Evolutionary conservation across 2,797 vertebrate species (phyloP), one percentile per base, ranked within the genome.

Genomic region (Megaceryle alcyon): DNA sequence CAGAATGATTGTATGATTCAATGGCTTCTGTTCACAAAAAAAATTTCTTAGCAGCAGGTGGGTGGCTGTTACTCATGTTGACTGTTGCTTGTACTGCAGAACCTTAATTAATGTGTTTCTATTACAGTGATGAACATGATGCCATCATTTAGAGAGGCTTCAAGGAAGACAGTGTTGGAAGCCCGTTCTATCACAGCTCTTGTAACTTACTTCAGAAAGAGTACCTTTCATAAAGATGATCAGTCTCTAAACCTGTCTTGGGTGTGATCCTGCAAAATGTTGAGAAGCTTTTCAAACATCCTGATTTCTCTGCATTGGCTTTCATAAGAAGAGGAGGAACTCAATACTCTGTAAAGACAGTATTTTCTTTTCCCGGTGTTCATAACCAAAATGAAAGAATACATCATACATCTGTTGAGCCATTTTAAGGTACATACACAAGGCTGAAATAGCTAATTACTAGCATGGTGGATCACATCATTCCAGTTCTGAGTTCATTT

Each of bases 61-160:
- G 4, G 10, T 56, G 59, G 25, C 59, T 79, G 11, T 82, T 82
- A 57, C 43, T 85, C 48, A 6, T 31, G 12, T 20, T 33, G 61
- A 16, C 29, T 78, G 49, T 76, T 91, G 37, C 48, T 81, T 71
- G 54, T 73, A 69, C 61, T 85, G 69, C 20, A 90, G 83, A 92
- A 61, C 22, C 8, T 61, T 96, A 88, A 97, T 83, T 83, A 49
- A 37, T 86, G 63, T 92, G 78, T 97, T 95, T 97, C 86, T 96
- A 1, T 98, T 98, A 48, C 97, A 98, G 98, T 28, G 98, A 98
- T 77, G 98, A 98, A 98, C 98, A 98, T 1, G 98, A 98, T 86
- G 98, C 98, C 79, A 98, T 98, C 96, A 98, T 98, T 96, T 98
- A 98, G 98, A 94, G 71, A 94, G 79, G 63, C 56, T 77, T 80